These are phyloP conservation scores for Glareola pratincola DNA, from an alignment of 2,113 vertebrate genomes.

Conservation along the genomic window DNA sequence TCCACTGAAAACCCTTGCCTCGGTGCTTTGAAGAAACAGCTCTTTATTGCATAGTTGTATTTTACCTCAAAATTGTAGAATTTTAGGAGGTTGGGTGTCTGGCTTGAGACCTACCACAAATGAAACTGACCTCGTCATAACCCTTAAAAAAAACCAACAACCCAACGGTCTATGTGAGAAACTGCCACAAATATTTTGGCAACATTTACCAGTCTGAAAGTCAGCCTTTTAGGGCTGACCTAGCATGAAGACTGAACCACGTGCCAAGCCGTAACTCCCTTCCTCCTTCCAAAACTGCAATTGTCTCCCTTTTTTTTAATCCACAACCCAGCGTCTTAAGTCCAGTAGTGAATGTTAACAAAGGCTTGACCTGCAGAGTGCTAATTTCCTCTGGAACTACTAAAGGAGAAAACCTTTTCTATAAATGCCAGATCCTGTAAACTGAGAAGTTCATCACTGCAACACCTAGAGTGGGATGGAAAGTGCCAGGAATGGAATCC, in stretches of 20 bases:
- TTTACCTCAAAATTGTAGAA: slow-evolving; percentile 22
- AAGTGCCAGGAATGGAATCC: not conserved
- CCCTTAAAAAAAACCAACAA: slow-evolving; percentile 31
- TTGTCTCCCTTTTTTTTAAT: not conserved
- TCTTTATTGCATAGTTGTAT: slow-evolving; percentile 27
- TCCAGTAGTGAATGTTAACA: slow-evolving; percentile 5
- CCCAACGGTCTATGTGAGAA: slow-evolving; percentile 46
- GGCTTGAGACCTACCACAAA: slow-evolving; percentile 60
- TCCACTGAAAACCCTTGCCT: not conserved
- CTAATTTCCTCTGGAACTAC: not conserved
- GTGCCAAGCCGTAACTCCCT: slow-evolving; percentile 1
- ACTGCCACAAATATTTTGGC: slow-evolving; percentile 64
- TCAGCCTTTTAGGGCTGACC: slow-evolving; percentile 36
- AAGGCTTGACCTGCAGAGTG: slow-evolving; percentile 9
- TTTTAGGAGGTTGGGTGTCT: slow-evolving; percentile 38
- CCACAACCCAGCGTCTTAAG: not conserved
- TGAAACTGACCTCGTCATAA: slow-evolving; percentile 52
- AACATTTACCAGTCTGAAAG: slow-evolving; percentile 14
- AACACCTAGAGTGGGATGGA: not conserved
- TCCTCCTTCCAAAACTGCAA: slow-evolving; percentile 19
- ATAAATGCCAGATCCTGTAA: not conserved
- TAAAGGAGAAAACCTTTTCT: not conserved
- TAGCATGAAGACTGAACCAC: slow-evolving; percentile 26
- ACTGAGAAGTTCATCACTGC: not conserved
- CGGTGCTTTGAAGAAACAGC: slow-evolving; percentile 14